Evolutionary conservation across 2,113 vertebrate genomes (phyloP).

Genomic region (Ceyx margarethae): DNA sequence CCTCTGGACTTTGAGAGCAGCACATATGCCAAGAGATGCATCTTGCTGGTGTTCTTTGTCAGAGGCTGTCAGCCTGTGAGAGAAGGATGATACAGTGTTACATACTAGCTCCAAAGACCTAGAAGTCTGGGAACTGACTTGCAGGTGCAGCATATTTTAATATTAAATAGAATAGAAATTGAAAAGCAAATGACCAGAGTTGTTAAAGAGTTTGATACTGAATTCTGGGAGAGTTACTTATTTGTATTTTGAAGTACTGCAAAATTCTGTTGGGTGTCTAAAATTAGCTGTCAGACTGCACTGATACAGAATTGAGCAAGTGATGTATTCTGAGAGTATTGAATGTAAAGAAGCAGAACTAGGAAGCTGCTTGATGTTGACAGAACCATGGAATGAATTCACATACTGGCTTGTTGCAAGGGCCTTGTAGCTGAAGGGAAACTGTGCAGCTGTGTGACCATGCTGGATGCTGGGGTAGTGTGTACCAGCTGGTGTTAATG

Average conservation of each 20-base stretch:
- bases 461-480: accelerated
- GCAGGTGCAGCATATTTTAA: background rate
- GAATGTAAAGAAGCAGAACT: background rate
- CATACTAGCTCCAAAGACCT: background rate
- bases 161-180: background rate
- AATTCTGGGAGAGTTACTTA: background rate
- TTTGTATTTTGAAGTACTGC: background rate
- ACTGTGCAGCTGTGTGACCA: background rate
- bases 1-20: background rate
- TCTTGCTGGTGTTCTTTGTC: background rate
- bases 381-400: background rate
- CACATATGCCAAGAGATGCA: background rate
- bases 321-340: background rate
- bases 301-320: background rate
- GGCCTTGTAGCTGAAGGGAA: background rate
- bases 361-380: background rate
- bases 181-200: background rate
- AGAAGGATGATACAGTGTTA: background rate
- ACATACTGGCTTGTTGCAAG: background rate
- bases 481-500: background rate
- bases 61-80: background rate
- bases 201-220: background rate
- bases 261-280: conserved; percentile 1
- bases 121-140: background rate
- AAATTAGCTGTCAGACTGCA: background rate